These are phyloP conservation scores for Teleiodes luculella DNA, from an alignment of 2,888 invertebrate species.

Conservation along the genomic window DNA sequence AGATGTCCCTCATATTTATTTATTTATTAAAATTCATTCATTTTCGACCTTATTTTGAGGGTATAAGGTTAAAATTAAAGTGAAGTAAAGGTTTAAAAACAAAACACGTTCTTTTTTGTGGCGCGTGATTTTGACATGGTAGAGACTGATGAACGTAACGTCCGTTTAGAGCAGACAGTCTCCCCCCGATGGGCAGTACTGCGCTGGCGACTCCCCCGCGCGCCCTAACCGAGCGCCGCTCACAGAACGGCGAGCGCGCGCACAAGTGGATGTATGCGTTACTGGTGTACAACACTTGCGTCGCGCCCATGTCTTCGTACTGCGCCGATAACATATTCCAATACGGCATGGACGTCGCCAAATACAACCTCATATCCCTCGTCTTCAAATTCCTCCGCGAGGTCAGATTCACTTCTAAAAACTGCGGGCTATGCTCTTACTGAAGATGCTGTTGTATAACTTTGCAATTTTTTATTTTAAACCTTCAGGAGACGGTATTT, in stretches of 20 bases:
- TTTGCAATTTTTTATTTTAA: too few species aligned
- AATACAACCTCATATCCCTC: conserved; percentile 55
- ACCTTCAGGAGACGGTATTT: too few species aligned
- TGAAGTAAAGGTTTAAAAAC: too few species aligned
- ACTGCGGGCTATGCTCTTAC: conserved; percentile 70
- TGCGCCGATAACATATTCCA: conserved; percentile 62
- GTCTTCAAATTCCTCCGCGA: conserved; percentile 57
- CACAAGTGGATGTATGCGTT: conserved; percentile 66
- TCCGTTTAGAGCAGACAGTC: conserved; percentile 38
- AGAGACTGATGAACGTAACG: too few species aligned
- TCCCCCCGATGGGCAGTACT: too few species aligned
- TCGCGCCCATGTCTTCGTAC: conserved; percentile 65
- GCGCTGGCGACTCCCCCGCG: conserved; percentile 26
- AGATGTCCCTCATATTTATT: too few species aligned
- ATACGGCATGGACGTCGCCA: conserved; percentile 66
- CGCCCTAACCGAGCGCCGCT: conserved; percentile 27
- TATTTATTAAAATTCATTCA: too few species aligned
- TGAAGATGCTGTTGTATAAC: conserved; percentile 22
- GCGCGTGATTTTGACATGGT: too few species aligned
- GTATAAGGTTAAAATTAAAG: too few species aligned
- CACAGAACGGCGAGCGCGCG: conserved; percentile 33
- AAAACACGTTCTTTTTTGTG: too few species aligned
- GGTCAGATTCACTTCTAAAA: conserved; percentile 38
- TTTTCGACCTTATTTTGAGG: too few species aligned
- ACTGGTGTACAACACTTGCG: conserved; percentile 63